phyloP scores from a whole-genome alignment of 2,888 invertebrate genomes.

The Dryobota labecula region DNA sequence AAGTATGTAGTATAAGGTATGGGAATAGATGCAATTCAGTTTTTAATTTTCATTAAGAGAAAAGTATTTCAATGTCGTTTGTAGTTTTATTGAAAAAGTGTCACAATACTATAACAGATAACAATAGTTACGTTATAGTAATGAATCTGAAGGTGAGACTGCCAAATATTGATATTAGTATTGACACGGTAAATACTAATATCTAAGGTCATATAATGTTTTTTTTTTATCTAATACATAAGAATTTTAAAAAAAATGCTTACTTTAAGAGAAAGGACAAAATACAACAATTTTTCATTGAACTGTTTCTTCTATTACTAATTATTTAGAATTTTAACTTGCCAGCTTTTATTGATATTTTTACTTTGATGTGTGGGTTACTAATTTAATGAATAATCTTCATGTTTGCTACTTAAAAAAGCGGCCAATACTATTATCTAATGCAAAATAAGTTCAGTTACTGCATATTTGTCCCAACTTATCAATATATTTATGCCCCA shows the following conservation, averaged over 20 bases:
- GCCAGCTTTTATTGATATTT: not conserved
- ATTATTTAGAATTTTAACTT: not conserved
- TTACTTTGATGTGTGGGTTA: too few species aligned
- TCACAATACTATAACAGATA: not conserved
- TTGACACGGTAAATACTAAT: too few species aligned
- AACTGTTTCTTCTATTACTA: not conserved
- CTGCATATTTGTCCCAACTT: slow-evolving; percentile 11
- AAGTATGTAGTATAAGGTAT: too few species aligned
- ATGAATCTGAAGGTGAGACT: not conserved
- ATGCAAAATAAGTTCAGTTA: slow-evolving; percentile 1
- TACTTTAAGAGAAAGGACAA: not conserved
- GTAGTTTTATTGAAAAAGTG: slow-evolving; percentile 11
- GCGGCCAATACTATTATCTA: not conserved
- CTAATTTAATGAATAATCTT: not conserved
- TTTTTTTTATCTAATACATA: too few species aligned
- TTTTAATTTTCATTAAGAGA: not conserved
- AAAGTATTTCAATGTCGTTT: not conserved
- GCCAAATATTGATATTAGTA: not conserved
- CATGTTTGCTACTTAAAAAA: not conserved
- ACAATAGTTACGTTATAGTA: not conserved
- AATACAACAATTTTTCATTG: not conserved
- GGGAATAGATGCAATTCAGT: not conserved
- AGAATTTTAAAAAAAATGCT: too few species aligned
- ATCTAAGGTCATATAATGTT: too few species aligned
- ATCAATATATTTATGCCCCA: slow-evolving; percentile 30